phyloP scores from a whole-genome alignment of 2,113 vertebrate species.

The Odontesthes bonariensis region DNA sequence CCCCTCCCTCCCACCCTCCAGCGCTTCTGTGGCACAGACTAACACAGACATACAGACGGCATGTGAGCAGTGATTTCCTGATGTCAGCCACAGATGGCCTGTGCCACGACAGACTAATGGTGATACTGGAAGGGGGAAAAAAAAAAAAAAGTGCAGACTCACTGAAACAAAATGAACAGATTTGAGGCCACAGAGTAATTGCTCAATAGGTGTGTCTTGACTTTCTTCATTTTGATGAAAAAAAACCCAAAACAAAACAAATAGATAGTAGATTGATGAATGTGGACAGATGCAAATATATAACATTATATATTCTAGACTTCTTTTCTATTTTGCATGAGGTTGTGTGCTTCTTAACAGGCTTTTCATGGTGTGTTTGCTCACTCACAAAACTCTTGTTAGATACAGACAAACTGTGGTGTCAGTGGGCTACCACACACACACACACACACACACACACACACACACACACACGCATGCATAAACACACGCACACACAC shows the following conservation, averaged over 20 bases:
- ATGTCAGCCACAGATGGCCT: slow-evolving; percentile 71
- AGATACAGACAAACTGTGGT: slow-evolving; percentile 16
- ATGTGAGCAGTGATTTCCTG: slow-evolving; percentile 70
- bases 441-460: too few relatives aligned
- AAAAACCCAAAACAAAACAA: background rate
- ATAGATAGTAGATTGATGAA: background rate
- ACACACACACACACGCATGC: slow-evolving; percentile 14
- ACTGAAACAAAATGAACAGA: background rate
- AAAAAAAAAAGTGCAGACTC: slow-evolving; percentile 13
- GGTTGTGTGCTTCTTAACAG: too few relatives aligned
- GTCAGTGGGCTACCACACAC: slow-evolving; percentile 12
- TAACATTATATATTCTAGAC: too few relatives aligned
- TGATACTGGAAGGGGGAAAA: slow-evolving; percentile 1
- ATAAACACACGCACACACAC: slow-evolving; percentile 36
- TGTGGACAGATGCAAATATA: background rate
- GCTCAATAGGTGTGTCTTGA: background rate
- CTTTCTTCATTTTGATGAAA: background rate
- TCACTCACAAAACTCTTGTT: slow-evolving; percentile 22
- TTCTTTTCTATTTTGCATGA: too few relatives aligned
- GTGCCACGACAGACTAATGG: slow-evolving; percentile 60
- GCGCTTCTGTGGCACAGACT: slow-evolving; percentile 51
- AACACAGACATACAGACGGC: slow-evolving; percentile 50
- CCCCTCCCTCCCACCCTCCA: background rate
- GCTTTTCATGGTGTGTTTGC: slow-evolving; percentile 1
- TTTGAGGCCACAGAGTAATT: background rate